Conservation (phyloP, 2,113 vertebrate genomes). For the Crocuta crocuta region DNA sequence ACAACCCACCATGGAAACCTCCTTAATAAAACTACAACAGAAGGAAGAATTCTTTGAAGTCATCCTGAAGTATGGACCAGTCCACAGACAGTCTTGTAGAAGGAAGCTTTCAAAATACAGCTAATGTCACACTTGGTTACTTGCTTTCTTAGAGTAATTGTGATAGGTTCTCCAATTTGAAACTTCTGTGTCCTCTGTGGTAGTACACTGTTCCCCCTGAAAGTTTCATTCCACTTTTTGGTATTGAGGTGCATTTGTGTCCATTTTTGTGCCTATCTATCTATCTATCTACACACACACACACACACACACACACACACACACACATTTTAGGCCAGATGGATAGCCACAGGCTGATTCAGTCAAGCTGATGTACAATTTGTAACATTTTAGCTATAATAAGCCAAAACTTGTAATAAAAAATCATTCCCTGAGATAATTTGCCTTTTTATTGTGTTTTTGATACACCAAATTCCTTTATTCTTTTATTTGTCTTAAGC, state of each 20-base stretch:
- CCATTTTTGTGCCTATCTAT: not conserved
- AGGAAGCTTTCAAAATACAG: not conserved
- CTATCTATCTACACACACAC: not conserved
- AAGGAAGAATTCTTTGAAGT: not conserved
- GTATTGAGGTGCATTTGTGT: not conserved
- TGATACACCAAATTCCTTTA: not conserved
- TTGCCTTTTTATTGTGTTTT: not conserved
- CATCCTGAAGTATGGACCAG: not conserved
- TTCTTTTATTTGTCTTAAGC: conserved; percentile 3
- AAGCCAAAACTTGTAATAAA: conserved; percentile 10
- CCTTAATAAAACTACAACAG: not conserved
- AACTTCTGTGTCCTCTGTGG: not conserved
- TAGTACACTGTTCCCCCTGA: not conserved
- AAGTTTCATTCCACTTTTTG: not conserved
- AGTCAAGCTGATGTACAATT: not conserved
- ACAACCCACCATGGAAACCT: not conserved
- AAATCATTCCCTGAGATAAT: not conserved
- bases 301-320: not conserved
- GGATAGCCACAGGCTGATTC: not conserved
- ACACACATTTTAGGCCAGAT: not conserved
- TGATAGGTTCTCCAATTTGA: not conserved
- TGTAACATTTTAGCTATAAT: not conserved
- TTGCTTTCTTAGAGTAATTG: not conserved
- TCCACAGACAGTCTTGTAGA: not conserved
- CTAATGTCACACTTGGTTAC: not conserved